Percentiles rank a stretch among this genome's conserved stretches.
Conservation (phyloP, 2,797 vertebrate species). For the Poecile montanus region DNA sequence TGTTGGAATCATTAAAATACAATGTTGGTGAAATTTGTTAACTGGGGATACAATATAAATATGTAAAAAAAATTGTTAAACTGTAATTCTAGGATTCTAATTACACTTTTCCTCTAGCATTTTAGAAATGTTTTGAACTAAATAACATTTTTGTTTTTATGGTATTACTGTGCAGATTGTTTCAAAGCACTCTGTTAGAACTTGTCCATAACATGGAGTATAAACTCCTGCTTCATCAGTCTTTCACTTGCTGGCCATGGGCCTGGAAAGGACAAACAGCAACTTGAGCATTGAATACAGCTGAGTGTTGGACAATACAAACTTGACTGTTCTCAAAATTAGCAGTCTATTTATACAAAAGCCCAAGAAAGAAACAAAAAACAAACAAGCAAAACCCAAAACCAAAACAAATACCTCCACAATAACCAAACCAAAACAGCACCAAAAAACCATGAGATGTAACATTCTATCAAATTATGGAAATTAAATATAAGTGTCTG, state of each 20-base stretch:
- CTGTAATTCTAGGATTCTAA: neutral
- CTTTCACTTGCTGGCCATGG: neutral
- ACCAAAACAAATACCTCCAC: no score
- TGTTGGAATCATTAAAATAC: neutral
- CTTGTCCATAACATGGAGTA: neutral
- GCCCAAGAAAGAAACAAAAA: neutral
- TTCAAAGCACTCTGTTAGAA: neutral
- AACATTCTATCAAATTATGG: neutral
- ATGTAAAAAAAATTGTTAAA: neutral
- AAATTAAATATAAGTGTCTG: neutral
- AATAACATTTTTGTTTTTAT: neutral
- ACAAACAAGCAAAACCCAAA: neutral
- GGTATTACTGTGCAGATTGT: neutral
- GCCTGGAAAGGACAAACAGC: neutral
- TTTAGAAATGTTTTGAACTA: neutral
- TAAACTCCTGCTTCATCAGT: neutral
- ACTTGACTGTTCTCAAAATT: neutral
- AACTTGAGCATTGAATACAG: neutral
- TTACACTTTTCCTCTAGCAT: neutral
- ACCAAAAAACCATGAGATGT: neutral
- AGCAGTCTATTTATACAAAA: neutral
- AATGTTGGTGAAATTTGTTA: neutral
- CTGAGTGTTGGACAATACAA: neutral
- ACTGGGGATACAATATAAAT: neutral
- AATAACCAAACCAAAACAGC: neutral